Base-by-base conservation (phyloP, 2,113 vertebrate genomes). In the Macaca fascicularis region DNA sequence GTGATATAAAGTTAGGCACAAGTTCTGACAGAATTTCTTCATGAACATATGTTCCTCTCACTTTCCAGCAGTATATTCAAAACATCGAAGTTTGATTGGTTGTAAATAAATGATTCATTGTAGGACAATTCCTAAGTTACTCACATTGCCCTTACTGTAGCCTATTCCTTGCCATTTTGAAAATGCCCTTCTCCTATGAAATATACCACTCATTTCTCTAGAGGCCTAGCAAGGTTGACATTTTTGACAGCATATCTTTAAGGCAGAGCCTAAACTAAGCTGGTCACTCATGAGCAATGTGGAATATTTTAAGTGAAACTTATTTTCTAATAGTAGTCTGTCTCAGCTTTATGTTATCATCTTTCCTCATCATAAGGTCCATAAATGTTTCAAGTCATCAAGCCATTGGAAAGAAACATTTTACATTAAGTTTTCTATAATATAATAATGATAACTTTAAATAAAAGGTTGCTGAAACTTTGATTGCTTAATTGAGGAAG, bases 401-500 rank as follows among this genome's bases (percentile, higher is more conserved):
- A 86, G 22, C 3, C 16, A 76, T 82, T 69, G 38, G 40, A 38
- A 78, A 64, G 61, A 32, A 64, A 64, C 27, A 64, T 32, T 95
- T 90, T 59, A 14, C 13, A 92, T 38, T 85, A 83, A 75, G 22
- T 3, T 80, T 70, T 69, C 38, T n/a, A 7, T 45, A 43, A 89
- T 70, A 48, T 23, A 93, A 55, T 70, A 83, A 93, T 45, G 25
- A 69, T 86, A 87, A 90, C 22, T 69, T 78, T 90, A 96, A 90
- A 92, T 74, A 81, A 90, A 78, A 93, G 23, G 61, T 69, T 69
- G 16, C 35, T 90, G 50, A 94, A 59, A 64, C 12, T 20, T 20
- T 20, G 52, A 55, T 55, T 64, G 61, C 61, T 69, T 79, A 64
- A 75, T 35, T 67, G 19, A 94, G 30, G 16, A 90, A 82, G 57